Percentiles rank a stretch among this genome's conserved stretches.
Evolutionary conservation across 2,113 vertebrate genomes (phyloP).

Genomic region (Desmodus rotundus): DNA sequence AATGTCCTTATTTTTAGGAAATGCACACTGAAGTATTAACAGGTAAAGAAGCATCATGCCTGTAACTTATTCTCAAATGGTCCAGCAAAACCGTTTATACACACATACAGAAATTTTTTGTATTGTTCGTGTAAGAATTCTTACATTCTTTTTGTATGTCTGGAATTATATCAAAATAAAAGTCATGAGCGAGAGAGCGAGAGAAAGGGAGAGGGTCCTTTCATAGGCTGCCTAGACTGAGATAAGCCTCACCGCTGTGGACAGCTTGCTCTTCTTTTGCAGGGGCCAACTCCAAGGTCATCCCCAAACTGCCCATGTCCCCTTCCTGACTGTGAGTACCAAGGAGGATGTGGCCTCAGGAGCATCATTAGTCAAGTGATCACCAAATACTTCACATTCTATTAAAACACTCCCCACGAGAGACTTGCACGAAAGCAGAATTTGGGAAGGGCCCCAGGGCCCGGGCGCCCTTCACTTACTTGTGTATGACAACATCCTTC

Average conservation of each 20-base stretch:
- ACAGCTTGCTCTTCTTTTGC: background rate
- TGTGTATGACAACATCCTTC: conserved; percentile 93
- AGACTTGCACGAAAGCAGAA: background rate
- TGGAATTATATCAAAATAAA: background rate
- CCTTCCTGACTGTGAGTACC: background rate
- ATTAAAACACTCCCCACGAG: background rate
- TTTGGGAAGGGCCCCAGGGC: background rate
- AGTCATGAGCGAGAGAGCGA: background rate
- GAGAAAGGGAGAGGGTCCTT: background rate
- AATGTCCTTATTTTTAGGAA: background rate
- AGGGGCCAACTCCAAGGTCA: background rate
- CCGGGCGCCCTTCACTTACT: conserved; percentile 75
- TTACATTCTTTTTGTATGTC: background rate
- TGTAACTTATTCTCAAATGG: background rate
- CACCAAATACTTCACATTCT: background rate
- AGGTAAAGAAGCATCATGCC: background rate
- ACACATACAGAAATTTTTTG: background rate
- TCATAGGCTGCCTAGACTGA: background rate
- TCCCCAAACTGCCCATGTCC: background rate
- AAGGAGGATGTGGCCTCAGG: background rate
- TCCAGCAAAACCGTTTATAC: background rate
- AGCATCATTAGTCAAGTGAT: background rate
- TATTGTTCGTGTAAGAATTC: background rate
- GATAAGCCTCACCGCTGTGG: background rate
- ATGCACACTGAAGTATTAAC: background rate